Conservation (phyloP, 1,140 invertebrate species). For the Drosophila sproati region DNA sequence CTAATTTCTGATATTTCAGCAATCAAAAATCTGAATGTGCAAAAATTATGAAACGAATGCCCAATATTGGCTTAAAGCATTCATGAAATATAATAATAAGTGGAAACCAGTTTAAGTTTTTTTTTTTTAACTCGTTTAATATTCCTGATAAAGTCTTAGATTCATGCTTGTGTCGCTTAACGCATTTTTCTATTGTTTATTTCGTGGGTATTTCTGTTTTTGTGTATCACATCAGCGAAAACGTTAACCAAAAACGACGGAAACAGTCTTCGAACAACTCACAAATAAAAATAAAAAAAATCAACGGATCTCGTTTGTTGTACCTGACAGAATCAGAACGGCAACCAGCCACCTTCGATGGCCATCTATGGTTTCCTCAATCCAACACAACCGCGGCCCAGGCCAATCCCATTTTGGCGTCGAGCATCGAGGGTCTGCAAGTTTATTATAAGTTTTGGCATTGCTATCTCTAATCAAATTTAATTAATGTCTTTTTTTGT, state of each 20-base stretch:
- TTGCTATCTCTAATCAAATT: constrained; percentile 25
- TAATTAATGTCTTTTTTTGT: constrained; percentile 5
- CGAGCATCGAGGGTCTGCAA: constrained; percentile 24
- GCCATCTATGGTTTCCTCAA: constrained; percentile 43
- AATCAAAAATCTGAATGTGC: constrained; percentile 34
- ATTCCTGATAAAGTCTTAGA: constrained; percentile 57
- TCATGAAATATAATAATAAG: constrained; percentile 40
- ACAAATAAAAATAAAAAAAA: constrained; percentile 32
- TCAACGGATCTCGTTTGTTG: constrained; percentile 41
- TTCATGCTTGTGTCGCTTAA: constrained; percentile 19
- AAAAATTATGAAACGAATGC: constrained; percentile 12
- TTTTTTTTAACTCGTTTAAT: constrained; percentile 55
- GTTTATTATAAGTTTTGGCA: constrained; percentile 19
- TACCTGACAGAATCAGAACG: constrained; percentile 39
- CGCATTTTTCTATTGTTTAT: constrained; percentile 49
- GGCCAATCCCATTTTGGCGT: constrained; percentile 27
- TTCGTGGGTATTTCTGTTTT: constrained; percentile 33
- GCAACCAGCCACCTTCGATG: constrained; percentile 15
- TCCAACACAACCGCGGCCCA: constrained; percentile 21
- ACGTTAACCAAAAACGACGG: constrained; percentile 32
- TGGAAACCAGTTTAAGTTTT: constrained; percentile 65
- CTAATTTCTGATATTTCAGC: constrained; percentile 15
- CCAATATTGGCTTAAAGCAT: constrained; percentile 31
- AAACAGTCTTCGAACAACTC: constrained; percentile 49
- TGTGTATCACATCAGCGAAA: constrained; percentile 31